Evolutionary conservation across 2,888 invertebrate genomes (phyloP), one percentile per base, ranked within the genome.

Genomic region (Limnephilus lunatus): DNA sequence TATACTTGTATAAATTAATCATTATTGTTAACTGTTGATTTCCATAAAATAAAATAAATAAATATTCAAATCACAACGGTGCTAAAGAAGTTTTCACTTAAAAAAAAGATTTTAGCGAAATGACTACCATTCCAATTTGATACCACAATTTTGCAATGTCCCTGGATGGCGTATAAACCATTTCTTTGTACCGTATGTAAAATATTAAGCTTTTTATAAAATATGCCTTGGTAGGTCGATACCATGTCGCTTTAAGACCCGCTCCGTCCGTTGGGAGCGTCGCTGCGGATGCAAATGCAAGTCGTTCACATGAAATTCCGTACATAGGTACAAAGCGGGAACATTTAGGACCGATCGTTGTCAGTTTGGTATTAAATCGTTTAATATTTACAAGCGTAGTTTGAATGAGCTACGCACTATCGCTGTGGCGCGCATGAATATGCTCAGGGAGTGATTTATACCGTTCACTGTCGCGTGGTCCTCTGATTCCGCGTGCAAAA

Each of bases 251-350:
- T 68, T 68, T n/a, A 68, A 68, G 68, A 68, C 25, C 68, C 25
- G 68, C 53, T 68, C 53, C 5, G 19, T n/a, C 68, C 68, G 9
- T 68, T n/a, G 68, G 68, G 68, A 68, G 25, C 25, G 25, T 68
- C 68, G 68, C 68, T 68, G 68, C 68, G 68, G 68, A 68, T 68
- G 68, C 68, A 68, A 68, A 68, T 68, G 68, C 68, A n/a, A 68
- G 68, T 68, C 25, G 25, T 68, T 11, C 68, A n/a, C 68, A 68
- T 68, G 68, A 68, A 68, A n/a, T n/a, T n/a, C 68, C 48, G 12
- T 48, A 2, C 15, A 15, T 15, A 48, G 15, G 48, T 48, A 48
- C 25, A 19, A 0, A 68, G 25, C 25, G 19, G 53, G 53, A 19
- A n/a, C 68, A 9, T 68, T 68, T 68, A 68, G 68, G 68, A 68